Evolutionary conservation across 2,797 vertebrate genomes (phyloP).

Genomic region (Botia kubotai): DNA sequence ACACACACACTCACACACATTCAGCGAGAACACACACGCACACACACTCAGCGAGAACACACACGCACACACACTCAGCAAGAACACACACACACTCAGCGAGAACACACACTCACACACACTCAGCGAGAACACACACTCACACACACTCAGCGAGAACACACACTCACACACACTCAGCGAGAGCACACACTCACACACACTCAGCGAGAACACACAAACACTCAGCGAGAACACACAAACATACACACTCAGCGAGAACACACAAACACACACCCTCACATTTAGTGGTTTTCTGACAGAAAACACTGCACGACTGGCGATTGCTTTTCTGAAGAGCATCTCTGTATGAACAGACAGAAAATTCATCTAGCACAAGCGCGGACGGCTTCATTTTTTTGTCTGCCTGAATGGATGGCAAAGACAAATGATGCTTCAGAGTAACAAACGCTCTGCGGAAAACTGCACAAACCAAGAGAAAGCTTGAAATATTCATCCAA

Average conservation of each 20-base stretch:
- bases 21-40: background rate
- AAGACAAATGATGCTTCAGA: slow-evolving; percentile 18
- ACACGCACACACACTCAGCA: too few species aligned
- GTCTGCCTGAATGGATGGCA: slow-evolving; percentile 7
- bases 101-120: too few species aligned
- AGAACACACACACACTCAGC: too few species aligned
- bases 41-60: slow-evolving; percentile 60
- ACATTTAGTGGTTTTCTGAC: slow-evolving; percentile 77
- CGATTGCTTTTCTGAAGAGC: slow-evolving; percentile 74
- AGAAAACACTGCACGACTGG: slow-evolving; percentile 80
- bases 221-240: too few species aligned
- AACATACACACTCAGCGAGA: too few species aligned
- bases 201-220: too few species aligned
- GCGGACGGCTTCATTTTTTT: background rate
- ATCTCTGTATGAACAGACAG: slow-evolving; percentile 16
- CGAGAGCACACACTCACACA: too few species aligned
- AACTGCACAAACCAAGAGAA: background rate
- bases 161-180: slow-evolving; percentile 14
- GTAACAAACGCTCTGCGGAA: slow-evolving; percentile 6
- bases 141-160: too few species aligned
- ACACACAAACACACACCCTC: too few species aligned
- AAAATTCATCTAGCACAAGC: slow-evolving; percentile 5
- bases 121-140: too few species aligned
- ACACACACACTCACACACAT: background rate
- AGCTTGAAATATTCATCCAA: slow-evolving; percentile 8